Base-by-base conservation (phyloP, 2,797 vertebrate species). In the Avahi laniger region DNA sequence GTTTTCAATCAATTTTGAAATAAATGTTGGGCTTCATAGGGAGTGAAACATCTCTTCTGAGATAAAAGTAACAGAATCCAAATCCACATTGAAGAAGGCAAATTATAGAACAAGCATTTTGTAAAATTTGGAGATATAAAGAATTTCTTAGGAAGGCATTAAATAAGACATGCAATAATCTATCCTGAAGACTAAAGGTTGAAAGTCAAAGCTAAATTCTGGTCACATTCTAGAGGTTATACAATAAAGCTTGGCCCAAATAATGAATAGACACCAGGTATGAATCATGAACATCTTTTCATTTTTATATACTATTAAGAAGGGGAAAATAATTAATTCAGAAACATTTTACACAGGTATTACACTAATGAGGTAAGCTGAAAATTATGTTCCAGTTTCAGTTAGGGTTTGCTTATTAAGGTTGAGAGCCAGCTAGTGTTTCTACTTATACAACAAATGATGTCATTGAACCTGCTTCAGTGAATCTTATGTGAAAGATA, bases 1-100 rank as follows among this genome's bases (percentile, higher is more conserved):
- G 38, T 89, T 96, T 95, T 94, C 52, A 93, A 81, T 67, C 48
- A 95, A 89, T 97, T 97, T 97, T 79, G 38, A 98, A 97, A 97
- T 97, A 93, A 89, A 93, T 95, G 85, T 70, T 93, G 26, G 50
- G 14, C 83, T 96, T 94, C 95, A 95, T 63, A 94, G 72, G 48
- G 73, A 97, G 85, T 38, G 15, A 4, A n/a, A 33, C 0, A 67
- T 85, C 73, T 89, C 28, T 97, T 75, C 30, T 80, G 46, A 95
- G 50, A 86, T 90, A 91, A 88, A 94, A 93, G 87, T 69, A 95
- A 89, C 20, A 43, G 67, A 91, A 50, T 84, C 2, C 11, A 0
- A 0, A 72, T 72, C 38, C 83, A 82, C 6, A 1, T 82, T 86
- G 65, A 70, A 96, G 89, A 94, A 73, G 73, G 63, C 82, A 89